Evolutionary conservation across 2,888 invertebrate genomes (phyloP).

Genomic region (Apamea monoglypha): DNA sequence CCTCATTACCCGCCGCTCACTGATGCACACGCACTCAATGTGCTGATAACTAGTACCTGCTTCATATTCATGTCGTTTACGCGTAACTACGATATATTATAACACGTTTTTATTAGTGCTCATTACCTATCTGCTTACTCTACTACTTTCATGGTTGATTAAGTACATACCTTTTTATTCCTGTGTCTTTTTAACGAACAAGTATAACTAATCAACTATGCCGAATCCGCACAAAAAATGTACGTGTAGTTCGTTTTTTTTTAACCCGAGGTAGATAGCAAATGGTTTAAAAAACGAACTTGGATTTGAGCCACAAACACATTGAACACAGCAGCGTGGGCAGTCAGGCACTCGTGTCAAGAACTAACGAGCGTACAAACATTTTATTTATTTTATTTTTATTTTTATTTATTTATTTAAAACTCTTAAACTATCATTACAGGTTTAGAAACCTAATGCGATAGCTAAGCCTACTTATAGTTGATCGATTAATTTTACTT

Average conservation of each 20-base stretch:
- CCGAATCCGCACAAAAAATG: background rate
- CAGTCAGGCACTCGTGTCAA: background rate
- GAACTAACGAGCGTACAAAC: background rate
- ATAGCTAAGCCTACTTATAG: no score
- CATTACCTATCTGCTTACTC: background rate
- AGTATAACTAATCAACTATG: background rate
- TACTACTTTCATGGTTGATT: slow-evolving; percentile 16
- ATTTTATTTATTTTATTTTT: no score
- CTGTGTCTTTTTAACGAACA: background rate
- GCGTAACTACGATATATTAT: background rate
- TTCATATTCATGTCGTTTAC: slow-evolving; percentile 40
- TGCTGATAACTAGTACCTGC: slow-evolving; percentile 12
- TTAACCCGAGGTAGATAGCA: background rate
- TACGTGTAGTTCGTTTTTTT: background rate
- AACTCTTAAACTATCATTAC: no score
- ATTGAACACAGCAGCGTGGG: background rate
- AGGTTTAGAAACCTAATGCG: no score
- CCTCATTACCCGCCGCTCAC: slow-evolving; percentile 30
- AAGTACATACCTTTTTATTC: background rate
- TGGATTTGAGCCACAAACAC: background rate
- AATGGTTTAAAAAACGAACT: background rate
- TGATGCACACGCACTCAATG: slow-evolving; percentile 23
- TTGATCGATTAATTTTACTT: background rate
- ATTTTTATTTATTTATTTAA: no score
- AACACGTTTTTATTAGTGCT: slow-evolving; percentile 1